Percentiles rank a stretch among this genome's conserved stretches.
Conservation (phyloP, 2,888 invertebrate species). For the Acrocera orbiculus region DNA sequence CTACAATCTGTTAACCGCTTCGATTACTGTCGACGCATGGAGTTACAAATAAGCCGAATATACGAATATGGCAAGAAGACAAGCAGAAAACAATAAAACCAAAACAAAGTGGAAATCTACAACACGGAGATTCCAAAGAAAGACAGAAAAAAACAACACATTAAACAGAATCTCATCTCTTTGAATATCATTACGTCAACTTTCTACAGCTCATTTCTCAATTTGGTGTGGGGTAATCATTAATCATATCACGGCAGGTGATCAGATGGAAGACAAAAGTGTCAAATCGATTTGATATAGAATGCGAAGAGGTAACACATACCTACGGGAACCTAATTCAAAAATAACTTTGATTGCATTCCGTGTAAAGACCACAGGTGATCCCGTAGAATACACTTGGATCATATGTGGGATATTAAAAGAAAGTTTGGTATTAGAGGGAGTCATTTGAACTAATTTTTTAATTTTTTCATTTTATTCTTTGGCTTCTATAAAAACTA, state of each 20-base stretch:
- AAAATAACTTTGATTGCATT: conserved; percentile 4
- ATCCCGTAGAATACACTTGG: no score
- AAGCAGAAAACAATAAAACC: conserved; percentile 5
- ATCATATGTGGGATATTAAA: no score
- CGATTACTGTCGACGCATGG: conserved; percentile 1
- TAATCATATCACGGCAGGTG: conserved; percentile 7
- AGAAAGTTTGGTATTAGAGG: no score
- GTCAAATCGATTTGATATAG: conserved; percentile 9
- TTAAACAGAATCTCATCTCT: no score
- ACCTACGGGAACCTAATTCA: conserved; percentile 3
- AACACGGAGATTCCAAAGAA: background rate
- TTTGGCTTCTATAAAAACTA: no score
- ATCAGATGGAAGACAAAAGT: conserved; percentile 8
- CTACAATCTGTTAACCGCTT: conserved; percentile 2
- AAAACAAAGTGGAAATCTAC: no score
- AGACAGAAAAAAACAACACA: conserved; percentile 1
- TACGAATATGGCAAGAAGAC: conserved; percentile 1
- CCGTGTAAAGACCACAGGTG: conserved; percentile 1
- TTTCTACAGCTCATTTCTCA: background rate
- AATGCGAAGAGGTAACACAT: conserved; percentile 3
- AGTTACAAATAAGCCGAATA: conserved; percentile 4
- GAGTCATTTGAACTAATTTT: no score
- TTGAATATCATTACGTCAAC: background rate
- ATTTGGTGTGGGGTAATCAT: conserved; percentile 3
- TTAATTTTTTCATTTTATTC: no score